Conservation (phyloP, 1,140 invertebrate species). For the Aethina tumida region DNA sequence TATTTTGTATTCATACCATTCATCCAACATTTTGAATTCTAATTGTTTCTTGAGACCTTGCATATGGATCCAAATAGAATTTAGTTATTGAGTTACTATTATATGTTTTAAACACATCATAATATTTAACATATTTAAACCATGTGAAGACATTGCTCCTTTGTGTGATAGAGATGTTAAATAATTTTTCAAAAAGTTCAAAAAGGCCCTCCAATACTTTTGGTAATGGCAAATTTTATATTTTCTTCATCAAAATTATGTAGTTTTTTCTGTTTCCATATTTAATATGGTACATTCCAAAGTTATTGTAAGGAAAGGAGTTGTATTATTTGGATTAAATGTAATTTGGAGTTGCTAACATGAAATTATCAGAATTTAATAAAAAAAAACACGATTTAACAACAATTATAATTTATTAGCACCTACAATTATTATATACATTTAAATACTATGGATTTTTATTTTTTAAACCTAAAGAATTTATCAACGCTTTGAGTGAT, state of each 20-base stretch:
- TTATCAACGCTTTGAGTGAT: slow-evolving; percentile 68
- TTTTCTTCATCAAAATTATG: slow-evolving; percentile 60
- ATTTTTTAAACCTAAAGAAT: slow-evolving; percentile 46
- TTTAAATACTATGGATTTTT: too few relatives aligned
- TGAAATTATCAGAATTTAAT: too few relatives aligned
- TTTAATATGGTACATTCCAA: slow-evolving; percentile 86
- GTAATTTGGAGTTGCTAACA: too few relatives aligned
- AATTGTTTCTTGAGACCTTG: slow-evolving; percentile 52
- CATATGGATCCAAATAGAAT: slow-evolving; percentile 78
- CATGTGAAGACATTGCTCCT: slow-evolving; percentile 55
- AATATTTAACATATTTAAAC: slow-evolving; percentile 80
- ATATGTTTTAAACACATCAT: slow-evolving; percentile 67
- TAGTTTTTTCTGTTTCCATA: slow-evolving; percentile 55
- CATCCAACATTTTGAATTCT: slow-evolving; percentile 46
- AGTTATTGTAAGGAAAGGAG: too few relatives aligned
- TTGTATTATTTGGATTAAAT: too few relatives aligned
- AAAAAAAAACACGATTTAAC: too few relatives aligned
- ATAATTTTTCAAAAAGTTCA: slow-evolving; percentile 61
- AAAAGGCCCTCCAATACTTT: slow-evolving; percentile 69
- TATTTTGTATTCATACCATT: slow-evolving; percentile 57
- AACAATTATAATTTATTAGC: slow-evolving; percentile 6
- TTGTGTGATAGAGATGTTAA: slow-evolving; percentile 71
- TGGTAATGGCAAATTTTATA: slow-evolving; percentile 70
- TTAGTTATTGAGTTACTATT: slow-evolving; percentile 55
- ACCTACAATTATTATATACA: slow-evolving; percentile 6